Evolutionary conservation across 2,797 vertebrate species (phyloP), one percentile per base, ranked within the genome.

Genomic region (Potorous gilbertii): DNA sequence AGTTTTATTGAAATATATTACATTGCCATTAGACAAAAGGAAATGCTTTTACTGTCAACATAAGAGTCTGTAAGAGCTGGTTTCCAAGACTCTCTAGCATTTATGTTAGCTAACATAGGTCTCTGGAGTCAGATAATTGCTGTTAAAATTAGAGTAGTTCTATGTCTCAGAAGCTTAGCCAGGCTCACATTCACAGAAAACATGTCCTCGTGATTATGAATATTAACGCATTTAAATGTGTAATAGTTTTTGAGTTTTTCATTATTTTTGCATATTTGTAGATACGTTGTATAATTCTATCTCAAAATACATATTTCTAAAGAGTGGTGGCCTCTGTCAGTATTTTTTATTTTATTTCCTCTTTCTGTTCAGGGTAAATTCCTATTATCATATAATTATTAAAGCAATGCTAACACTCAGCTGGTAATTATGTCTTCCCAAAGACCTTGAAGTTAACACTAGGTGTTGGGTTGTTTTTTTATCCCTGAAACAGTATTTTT

Each of bases 11-110:
- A 97, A 54, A 90, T 97, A 96, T 96, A 90, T 96, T 96, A 95
- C 94, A 90, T 92, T 90, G n/a, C 92, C 95, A 98, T 98, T 98
- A 98, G 95, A 90, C 97, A 95, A 96, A 97, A 96, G 74, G 90
- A 87, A 56, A 95, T 94, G 92, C 93, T 97, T 1, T 98, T 96
- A 95, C 56, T 98, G 92, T 98, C 96, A 97, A 93, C 97, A 81
- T 21, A 81, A 81, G 66, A 46, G 66, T 5, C n/a, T 81, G 66
- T 97, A 96, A 98, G 90, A 96, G 56, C 90, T 92, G 93, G 18
- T 92, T 92, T 97, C 96, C 92, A 91, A 29, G 66, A 92, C 96
- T 97, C 66, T 95, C 59, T 18, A 95, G 54, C 94, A 96, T 95
- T 97, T 94, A 95, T 96, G 91, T 94, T 96, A 95, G 5, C 54